Percentiles rank a stretch among this genome's conserved stretches.
Conservation (phyloP, 2,888 invertebrate species). For the Oscheius sp. region DNA sequence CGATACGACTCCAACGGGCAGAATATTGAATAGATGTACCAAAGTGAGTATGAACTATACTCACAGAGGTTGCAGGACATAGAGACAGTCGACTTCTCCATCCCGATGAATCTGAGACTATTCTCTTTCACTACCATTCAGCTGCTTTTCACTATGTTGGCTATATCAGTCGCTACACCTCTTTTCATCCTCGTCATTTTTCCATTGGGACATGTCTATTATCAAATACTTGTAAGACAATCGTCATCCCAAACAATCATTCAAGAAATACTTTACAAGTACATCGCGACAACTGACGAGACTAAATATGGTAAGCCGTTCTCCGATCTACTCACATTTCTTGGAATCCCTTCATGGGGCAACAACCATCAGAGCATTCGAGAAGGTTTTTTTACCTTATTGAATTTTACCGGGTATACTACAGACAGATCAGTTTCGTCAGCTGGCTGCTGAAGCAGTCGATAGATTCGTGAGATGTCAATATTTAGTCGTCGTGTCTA, state of each 20-base stretch:
- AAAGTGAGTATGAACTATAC: constrained; percentile 36
- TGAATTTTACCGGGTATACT: not conserved
- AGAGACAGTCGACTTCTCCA: constrained; percentile 54
- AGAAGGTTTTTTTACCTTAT: constrained; percentile 37
- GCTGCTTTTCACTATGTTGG: constrained; percentile 50
- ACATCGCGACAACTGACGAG: constrained; percentile 82
- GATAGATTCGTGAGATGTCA: constrained; percentile 50
- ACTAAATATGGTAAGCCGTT: constrained; percentile 61
- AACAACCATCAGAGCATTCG: constrained; percentile 70
- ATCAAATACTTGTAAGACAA: constrained; percentile 51
- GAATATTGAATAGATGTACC: constrained; percentile 71
- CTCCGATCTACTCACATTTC: constrained; percentile 69
- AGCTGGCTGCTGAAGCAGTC: not conserved
- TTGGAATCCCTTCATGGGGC: constrained; percentile 73
- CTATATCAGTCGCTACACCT: constrained; percentile 44
- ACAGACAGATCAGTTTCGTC: not conserved
- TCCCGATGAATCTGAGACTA: not conserved
- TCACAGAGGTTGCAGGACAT: constrained; percentile 59
- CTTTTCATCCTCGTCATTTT: constrained; percentile 60
- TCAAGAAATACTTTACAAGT: constrained; percentile 88
- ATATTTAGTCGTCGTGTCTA: constrained; percentile 62
- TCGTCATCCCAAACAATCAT: not conserved
- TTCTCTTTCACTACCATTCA: constrained; percentile 54
- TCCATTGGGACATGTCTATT: constrained; percentile 57
- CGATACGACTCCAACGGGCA: constrained; percentile 72